These are phyloP conservation scores for Leptogaster cylindrica DNA, from an alignment of 2,888 invertebrate species.

Conservation along the genomic window DNA sequence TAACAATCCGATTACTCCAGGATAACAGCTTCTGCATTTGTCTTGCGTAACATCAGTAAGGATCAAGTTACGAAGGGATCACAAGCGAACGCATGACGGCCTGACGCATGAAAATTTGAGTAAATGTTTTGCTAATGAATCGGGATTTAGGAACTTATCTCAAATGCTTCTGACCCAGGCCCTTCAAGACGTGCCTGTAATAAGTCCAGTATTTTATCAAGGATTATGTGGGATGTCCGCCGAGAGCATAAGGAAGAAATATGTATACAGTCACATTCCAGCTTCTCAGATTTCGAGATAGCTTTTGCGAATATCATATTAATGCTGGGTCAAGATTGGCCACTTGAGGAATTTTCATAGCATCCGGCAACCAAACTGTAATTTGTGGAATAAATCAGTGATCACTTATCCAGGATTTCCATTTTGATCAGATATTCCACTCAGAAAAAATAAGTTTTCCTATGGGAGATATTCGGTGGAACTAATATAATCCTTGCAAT, in stretches of 20 bases:
- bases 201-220: slow-evolving; percentile 19
- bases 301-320: background rate
- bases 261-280: too few relatives aligned
- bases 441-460: background rate
- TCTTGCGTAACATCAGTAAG: too few relatives aligned
- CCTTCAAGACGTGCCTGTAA: background rate
- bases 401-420: slow-evolving; percentile 2
- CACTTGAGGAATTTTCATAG: background rate
- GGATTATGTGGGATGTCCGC: background rate
- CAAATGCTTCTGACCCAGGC: background rate
- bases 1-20: background rate
- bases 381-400: slow-evolving; percentile 13
- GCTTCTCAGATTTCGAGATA: background rate
- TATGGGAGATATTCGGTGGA: background rate
- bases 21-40: background rate
- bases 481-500: too few relatives aligned
- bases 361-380: background rate
- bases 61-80: too few relatives aligned
- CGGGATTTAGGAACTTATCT: slow-evolving; percentile 3
- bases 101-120: slow-evolving; percentile 19
- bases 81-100: too few relatives aligned
- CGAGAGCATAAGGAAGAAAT: too few relatives aligned
- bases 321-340: slow-evolving; percentile 1
- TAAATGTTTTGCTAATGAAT: slow-evolving; percentile 14
- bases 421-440: slow-evolving; percentile 5